Evolutionary conservation across 2,113 vertebrate genomes (phyloP), one percentile per base, ranked within the genome.

Genomic region (Herpetotheres cachinnans): DNA sequence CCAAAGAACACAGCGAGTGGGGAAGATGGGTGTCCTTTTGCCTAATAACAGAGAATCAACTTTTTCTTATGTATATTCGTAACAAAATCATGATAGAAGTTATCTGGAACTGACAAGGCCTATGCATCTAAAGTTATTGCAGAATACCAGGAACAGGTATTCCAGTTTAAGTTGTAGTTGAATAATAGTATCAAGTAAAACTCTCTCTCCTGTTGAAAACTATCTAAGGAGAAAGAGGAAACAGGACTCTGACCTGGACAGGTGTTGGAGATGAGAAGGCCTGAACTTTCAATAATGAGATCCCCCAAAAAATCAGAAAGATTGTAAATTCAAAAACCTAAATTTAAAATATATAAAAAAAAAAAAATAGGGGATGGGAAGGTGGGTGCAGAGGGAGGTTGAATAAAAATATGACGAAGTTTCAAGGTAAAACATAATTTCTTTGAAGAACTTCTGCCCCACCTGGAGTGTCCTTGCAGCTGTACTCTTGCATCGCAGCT

Each of bases 21-120:
- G 42, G 15, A 42, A 52, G 30, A 50, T 18, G 26, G 4, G 10
- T 81, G 24, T 63, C 17, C 5, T 82, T 82, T 79, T 86, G 25
- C 62, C 11, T 80, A n/a, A 4, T 19, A 69, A 69, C 1, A 63
- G 22, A 11, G 8, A 83, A 55, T 77, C 7, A 27, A 4, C 9
- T 32, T 83, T 93, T 91, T 59, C 21, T 62, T 42, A 4, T 15
- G 4, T 29, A 3, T 52, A 22, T 59, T 86, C 29, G 10, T 17
- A 50, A 81, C 4, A n/a, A 80, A 67, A 69, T 63, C 10, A 32
- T 20, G 9, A 21, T 8, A 40, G 19, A 76, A 49, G 1, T 36
- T 59, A 11, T 16, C 18, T n/a, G 29, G 13, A 40, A 1, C 50
- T 5, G 4, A 6, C 11, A 82, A 50, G 50, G 4, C 2, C 0